Evolutionary conservation across 2,888 invertebrate genomes (phyloP).

Genomic region (Agrochola lota): DNA sequence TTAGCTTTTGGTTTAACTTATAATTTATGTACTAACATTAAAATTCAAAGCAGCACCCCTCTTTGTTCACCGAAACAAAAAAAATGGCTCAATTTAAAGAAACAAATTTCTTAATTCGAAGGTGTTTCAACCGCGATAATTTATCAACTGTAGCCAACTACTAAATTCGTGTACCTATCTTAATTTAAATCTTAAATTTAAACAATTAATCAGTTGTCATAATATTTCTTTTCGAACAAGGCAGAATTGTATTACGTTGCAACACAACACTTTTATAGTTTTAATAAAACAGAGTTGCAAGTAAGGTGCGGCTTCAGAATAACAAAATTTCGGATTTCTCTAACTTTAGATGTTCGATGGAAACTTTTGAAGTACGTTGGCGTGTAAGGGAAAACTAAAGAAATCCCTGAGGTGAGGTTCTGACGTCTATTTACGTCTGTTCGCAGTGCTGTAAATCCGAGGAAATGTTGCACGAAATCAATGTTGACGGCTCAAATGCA

Average conservation of each 20-base stretch:
- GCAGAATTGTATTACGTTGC: slow-evolving; percentile 25
- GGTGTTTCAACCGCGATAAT: slow-evolving; percentile 35
- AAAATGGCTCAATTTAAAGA: slow-evolving; percentile 17
- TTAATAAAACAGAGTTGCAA: slow-evolving; percentile 47
- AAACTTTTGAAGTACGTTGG: slow-evolving; percentile 19
- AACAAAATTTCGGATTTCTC: slow-evolving; percentile 16
- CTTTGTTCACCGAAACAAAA: background rate
- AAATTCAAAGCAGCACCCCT: background rate
- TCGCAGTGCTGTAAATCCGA: slow-evolving; percentile 6
- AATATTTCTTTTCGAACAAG: slow-evolving; percentile 13
- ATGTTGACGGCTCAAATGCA: slow-evolving; percentile 14
- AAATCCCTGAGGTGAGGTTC: slow-evolving; percentile 26
- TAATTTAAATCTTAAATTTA: slow-evolving; percentile 37
- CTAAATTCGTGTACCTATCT: slow-evolving; percentile 21
- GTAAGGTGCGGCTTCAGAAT: slow-evolving; percentile 28
- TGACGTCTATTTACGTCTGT: slow-evolving; percentile 21
- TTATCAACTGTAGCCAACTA: slow-evolving; percentile 8
- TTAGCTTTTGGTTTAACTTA: background rate
- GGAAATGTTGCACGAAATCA: slow-evolving; percentile 16
- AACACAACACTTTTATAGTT: slow-evolving; percentile 20
- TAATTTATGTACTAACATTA: slow-evolving; percentile 10
- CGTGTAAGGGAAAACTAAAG: slow-evolving; percentile 20
- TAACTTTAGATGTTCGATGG: background rate
- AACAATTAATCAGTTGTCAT: slow-evolving; percentile 32
- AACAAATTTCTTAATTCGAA: slow-evolving; percentile 15